A percentile compares a stretch with the other conserved stretches of the same genome.
Evolutionary conservation across 2,888 invertebrate species (phyloP).

Genomic region (Scaptomyza flava): DNA sequence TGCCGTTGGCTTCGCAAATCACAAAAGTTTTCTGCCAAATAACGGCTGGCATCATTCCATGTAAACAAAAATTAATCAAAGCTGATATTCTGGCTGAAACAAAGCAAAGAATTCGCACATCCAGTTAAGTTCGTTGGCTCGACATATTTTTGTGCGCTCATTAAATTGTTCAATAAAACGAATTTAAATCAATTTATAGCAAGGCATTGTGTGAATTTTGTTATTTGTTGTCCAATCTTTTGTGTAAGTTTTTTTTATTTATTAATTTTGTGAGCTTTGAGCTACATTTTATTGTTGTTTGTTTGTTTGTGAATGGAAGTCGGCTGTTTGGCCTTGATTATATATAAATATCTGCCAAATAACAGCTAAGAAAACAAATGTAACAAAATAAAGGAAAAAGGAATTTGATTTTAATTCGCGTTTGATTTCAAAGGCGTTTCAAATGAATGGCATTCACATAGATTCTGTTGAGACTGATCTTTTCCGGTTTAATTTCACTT

Average conservation of each 20-base stretch:
- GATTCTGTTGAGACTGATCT: constrained; percentile 29
- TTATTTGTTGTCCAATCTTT: constrained; percentile 23
- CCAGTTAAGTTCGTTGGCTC: constrained; percentile 29
- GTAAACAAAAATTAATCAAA: constrained; percentile 48
- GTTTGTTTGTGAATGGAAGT: constrained; percentile 66
- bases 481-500: constrained; percentile 69
- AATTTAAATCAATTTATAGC: constrained; percentile 18
- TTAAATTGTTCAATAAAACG: constrained; percentile 49
- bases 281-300: constrained; percentile 37
- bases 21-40: constrained; percentile 39
- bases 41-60: constrained; percentile 63
- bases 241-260: constrained; percentile 15
- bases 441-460: constrained; percentile 34
- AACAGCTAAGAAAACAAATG: constrained; percentile 15
- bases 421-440: too few species aligned
- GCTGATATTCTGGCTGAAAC: constrained; percentile 9
- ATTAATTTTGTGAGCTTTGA: constrained; percentile 11
- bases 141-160: constrained; percentile 50
- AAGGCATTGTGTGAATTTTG: constrained; percentile 17
- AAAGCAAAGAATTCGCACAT: constrained; percentile 51
- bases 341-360: constrained; percentile 14
- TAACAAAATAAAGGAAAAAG: too few species aligned
- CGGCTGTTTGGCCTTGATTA: constrained; percentile 56
- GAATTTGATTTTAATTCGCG: too few species aligned
- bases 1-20: too few species aligned